Percentiles rank a stretch among this genome's conserved stretches.
Conservation (phyloP, 2,113 vertebrate genomes). For the Tor tambroides region DNA sequence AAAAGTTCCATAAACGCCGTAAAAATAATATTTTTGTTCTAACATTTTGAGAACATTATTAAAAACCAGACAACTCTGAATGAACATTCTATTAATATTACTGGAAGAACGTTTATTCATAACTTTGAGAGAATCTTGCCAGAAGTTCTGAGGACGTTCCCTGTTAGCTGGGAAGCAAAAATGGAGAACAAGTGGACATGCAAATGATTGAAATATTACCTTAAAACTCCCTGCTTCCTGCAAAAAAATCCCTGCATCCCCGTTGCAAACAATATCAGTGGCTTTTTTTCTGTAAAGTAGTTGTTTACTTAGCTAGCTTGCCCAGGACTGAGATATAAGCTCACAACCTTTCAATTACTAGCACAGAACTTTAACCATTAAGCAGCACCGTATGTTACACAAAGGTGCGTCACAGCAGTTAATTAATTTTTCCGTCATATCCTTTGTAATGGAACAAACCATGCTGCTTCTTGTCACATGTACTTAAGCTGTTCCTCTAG, state of each 20-base stretch:
- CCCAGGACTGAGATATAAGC: neutral
- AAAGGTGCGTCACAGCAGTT: neutral
- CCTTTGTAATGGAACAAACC: neutral
- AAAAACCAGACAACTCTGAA: neutral
- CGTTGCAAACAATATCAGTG: neutral
- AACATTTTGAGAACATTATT: neutral
- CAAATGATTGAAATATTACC: neutral
- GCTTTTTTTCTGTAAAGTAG: neutral
- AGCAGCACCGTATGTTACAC: neutral
- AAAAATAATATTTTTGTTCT: neutral
- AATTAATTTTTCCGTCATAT: neutral
- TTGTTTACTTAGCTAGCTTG: neutral
- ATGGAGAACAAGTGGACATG: neutral
- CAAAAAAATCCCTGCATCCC: no score
- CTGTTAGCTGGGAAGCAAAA: neutral
- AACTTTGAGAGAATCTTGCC: neutral
- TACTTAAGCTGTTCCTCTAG: conserved; percentile 10
- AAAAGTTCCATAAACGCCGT: no score
- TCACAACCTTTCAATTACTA: neutral
- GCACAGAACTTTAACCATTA: neutral
- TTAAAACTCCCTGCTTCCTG: no score
- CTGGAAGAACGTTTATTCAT: neutral
- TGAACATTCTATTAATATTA: neutral
- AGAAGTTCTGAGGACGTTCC: neutral
- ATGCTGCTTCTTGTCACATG: conserved; percentile 27